Conservation (phyloP, 2,888 invertebrate genomes). For the Hirudinaria manillensis region DNA sequence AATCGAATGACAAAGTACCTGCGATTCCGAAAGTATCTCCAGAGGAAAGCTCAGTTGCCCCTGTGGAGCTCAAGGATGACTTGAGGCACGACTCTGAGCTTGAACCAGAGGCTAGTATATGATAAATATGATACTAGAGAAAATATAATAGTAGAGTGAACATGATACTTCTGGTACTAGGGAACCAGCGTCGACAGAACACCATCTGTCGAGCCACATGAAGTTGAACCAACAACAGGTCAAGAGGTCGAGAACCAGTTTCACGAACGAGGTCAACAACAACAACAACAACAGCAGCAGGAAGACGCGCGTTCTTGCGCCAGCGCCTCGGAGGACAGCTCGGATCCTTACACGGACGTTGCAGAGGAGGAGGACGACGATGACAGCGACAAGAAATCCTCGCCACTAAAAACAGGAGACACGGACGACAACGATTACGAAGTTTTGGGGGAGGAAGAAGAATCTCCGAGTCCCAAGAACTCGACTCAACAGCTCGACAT, state of each 20-base stretch:
- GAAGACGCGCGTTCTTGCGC: not conserved
- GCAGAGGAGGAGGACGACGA: conserved; percentile 21
- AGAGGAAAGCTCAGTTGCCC: not conserved
- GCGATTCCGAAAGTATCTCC: not conserved
- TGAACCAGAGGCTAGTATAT: too few relatives aligned
- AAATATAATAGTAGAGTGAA: too few relatives aligned
- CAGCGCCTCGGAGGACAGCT: conserved; percentile 19
- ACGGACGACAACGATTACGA: conserved; percentile 5
- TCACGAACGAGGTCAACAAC: too few relatives aligned
- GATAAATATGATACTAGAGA: too few relatives aligned
- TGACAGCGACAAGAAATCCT: conserved; percentile 2
- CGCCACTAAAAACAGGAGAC: not conserved
- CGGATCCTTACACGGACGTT: conserved; percentile 26
- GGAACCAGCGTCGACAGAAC: too few relatives aligned
- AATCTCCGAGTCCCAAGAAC: not conserved
- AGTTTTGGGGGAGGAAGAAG: conserved; percentile 14
- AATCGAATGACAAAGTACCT: conserved; percentile 7
- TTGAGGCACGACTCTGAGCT: too few relatives aligned
- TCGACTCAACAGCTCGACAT: not conserved
- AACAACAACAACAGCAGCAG: too few relatives aligned
- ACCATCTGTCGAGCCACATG: too few relatives aligned
- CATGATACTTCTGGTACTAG: too few relatives aligned
- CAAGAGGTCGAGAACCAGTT: too few relatives aligned
- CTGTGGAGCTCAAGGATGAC: too few relatives aligned
- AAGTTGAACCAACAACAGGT: too few relatives aligned